Evolutionary conservation across 1,140 invertebrate species (phyloP), one percentile per base, ranked within the genome.

Genomic region (Thaumatotibia leucotreta): DNA sequence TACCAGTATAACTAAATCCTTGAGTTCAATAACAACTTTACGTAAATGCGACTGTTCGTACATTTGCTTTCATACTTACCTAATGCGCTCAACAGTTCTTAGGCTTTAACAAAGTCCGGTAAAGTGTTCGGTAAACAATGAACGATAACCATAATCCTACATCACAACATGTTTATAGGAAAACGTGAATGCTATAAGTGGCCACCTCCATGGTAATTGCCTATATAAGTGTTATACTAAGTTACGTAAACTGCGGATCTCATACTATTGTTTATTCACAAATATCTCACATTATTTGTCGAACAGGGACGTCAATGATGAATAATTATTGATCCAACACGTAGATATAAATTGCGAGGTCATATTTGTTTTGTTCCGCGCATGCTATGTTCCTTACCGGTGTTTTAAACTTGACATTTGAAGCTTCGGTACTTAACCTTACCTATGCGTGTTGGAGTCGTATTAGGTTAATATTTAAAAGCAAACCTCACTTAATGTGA

Each of bases 191-290:
- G 24, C 0, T 20, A 27, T 58, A 58, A 58, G 52, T 58, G 52
- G n/a, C 27, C 52, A 58, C 8, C 23, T 24, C 24, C 52, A 3
- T 14, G 24, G 52, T 29, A 58, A 27, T 58, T 58, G 52, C 52
- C 11, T 58, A 0, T 54, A 23, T 14, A n/a, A 31, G 27, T 58
- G 52, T 58, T 31, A 58, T 14, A 31, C 52, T 27, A 31, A 27
- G 52, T 58, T 58, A 58, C 24, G 52, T 58, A 58, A 58, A 58
- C 23, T 58, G 52, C 24, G 39, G 39, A 45, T 45, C 4, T 45
- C 39, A 45, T 45, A 45, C 4, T 45, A 45, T 20, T 45, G 20
- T 45, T 6, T 45, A 20, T 45, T 8, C 14, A 45, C 39, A 17
- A 45, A 45, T 45, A 45, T 17, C 17, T 17, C 8, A 20, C 39